These are phyloP conservation scores for Limosa lapponica DNA, from an alignment of 2,797 vertebrate species.

Conservation along the genomic window DNA sequence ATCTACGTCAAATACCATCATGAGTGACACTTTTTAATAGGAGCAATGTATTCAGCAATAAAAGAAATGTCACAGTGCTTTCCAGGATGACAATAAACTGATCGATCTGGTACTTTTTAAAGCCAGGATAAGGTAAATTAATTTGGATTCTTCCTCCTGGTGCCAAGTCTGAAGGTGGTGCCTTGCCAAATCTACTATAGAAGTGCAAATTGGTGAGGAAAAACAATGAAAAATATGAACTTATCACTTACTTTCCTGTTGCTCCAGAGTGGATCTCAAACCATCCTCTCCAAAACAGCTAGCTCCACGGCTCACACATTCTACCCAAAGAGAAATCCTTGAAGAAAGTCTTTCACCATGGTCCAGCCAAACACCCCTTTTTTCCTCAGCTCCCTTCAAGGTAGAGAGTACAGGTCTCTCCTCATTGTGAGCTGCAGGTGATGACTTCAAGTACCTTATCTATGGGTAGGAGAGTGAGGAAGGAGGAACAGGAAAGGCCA, in stretches of 20 bases:
- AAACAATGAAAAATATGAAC: not conserved
- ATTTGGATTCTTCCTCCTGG: not conserved
- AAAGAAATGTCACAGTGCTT: constrained; percentile 19
- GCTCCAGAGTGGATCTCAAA: not conserved
- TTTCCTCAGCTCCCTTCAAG: not conserved
- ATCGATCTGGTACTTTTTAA: not conserved
- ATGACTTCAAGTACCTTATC: not conserved
- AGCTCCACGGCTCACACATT: not conserved
- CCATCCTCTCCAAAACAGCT: not conserved
- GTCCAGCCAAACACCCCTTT: not conserved
- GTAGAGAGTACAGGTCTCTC: not conserved
- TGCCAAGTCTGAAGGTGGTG: constrained; percentile 15
- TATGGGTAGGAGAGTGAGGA: not conserved
- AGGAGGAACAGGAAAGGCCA: not conserved
- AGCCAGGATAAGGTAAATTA: constrained; percentile 1
- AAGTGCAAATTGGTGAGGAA: constrained; percentile 11
- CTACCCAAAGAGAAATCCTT: not conserved
- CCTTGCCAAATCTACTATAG: constrained; percentile 4
- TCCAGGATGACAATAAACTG: constrained; percentile 18
- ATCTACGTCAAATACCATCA: not conserved
- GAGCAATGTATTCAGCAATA: constrained; percentile 6
- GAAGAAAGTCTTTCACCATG: not conserved
- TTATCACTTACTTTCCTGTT: not conserved
- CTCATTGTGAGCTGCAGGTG: not conserved
- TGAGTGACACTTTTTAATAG: constrained; percentile 10